These are phyloP conservation scores for Microtus pennsylvanicus DNA, from an alignment of 2,113 vertebrate species.

Conservation along the genomic window DNA sequence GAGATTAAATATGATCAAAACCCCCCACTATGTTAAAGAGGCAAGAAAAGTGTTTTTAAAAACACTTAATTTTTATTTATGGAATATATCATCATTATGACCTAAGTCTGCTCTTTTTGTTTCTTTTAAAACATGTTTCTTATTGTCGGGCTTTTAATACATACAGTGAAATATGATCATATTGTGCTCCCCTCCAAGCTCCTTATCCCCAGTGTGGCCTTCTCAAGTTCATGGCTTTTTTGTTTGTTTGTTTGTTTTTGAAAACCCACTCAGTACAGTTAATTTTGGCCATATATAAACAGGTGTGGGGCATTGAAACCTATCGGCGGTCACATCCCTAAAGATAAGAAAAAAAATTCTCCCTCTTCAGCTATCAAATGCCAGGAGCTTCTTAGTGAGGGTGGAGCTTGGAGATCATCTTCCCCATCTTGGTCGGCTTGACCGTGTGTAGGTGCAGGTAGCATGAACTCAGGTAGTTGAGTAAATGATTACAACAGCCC, in stretches of 20 bases:
- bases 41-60: not conserved
- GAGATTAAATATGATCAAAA: not conserved
- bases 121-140: not conserved
- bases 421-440: not conserved
- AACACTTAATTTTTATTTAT: not conserved
- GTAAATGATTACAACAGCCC: not conserved
- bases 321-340: not conserved
- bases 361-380: not conserved
- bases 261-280: not conserved
- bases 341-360: no score
- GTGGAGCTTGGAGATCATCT: not conserved
- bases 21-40: not conserved
- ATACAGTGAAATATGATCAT: not conserved
- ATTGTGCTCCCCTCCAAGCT: not conserved
- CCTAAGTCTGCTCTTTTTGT: not conserved
- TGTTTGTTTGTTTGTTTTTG: not conserved
- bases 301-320: not conserved
- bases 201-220: not conserved
- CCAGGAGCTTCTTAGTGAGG: not conserved
- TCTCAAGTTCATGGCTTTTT: not conserved
- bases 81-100: not conserved
- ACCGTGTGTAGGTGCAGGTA: not conserved
- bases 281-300: not conserved
- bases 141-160: not conserved
- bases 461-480: no score